A percentile compares a stretch with the other conserved stretches of the same genome.
phyloP scores from a whole-genome alignment of 2,888 invertebrate species.

The Calephelis perditalis region DNA sequence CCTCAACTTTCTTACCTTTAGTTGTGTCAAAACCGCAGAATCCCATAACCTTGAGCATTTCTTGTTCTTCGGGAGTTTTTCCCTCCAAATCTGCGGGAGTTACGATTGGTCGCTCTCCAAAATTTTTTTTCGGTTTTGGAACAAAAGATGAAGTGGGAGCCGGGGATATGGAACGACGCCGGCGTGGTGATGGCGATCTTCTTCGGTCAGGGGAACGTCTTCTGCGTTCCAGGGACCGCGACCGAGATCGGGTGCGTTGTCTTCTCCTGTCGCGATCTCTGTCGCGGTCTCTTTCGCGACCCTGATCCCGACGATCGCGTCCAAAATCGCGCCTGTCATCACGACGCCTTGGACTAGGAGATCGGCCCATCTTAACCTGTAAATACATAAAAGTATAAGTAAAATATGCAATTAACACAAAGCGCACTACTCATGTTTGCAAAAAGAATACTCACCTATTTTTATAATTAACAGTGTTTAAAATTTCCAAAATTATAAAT shows the following conservation, averaged over 20 bases:
- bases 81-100: constrained; percentile 93
- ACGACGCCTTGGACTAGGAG: constrained; percentile 71
- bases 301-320: constrained; percentile 35
- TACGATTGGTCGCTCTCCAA: constrained; percentile 80
- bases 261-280: constrained; percentile 63
- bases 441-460: constrained; percentile 46
- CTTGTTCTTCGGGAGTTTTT: constrained; percentile 93
- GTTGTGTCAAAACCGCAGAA: constrained; percentile 97
- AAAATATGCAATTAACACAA: background rate
- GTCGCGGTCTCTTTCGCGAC: constrained; percentile 49
- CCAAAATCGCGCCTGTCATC: constrained; percentile 40
- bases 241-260: constrained; percentile 60
- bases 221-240: constrained; percentile 61
- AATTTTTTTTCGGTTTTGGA: constrained; percentile 56
- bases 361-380: constrained; percentile 62
- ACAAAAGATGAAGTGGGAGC: constrained; percentile 59
- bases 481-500: constrained; percentile 53
- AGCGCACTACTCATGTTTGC: background rate
- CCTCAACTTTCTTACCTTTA: constrained; percentile 96
- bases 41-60: constrained; percentile 98
- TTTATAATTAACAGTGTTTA: constrained; percentile 56
- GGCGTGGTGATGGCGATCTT: constrained; percentile 40
- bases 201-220: constrained; percentile 65
- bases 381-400: constrained; percentile 18
- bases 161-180: constrained; percentile 57